These are phyloP conservation scores for Heterotilapia buettikoferi DNA, from an alignment of 2,113 vertebrate species.

Conservation along the genomic window DNA sequence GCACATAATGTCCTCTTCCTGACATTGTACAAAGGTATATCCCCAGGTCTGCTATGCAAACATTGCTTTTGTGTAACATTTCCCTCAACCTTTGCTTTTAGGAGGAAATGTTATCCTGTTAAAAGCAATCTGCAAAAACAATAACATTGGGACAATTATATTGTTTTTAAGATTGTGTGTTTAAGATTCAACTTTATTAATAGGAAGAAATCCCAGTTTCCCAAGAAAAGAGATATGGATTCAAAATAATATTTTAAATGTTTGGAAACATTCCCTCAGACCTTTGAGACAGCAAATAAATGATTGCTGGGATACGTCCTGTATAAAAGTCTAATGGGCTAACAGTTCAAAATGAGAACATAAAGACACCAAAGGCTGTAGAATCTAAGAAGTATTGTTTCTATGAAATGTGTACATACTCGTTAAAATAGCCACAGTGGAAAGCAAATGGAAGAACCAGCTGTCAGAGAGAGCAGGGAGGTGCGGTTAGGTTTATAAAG, in stretches of 20 bases:
- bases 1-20: background rate
- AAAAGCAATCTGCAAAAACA: background rate
- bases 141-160: background rate
- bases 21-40: background rate
- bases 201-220: background rate
- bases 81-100: background rate
- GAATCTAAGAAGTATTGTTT: background rate
- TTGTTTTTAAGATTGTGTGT: background rate
- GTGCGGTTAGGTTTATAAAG: background rate
- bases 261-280: background rate
- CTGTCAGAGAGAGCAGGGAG: background rate
- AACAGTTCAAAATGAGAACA: background rate
- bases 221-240: background rate
- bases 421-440: background rate
- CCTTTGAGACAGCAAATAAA: background rate
- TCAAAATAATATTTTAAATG: background rate
- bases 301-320: background rate
- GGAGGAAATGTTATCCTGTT: background rate
- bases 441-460: background rate
- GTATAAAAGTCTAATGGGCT: background rate
- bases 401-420: background rate
- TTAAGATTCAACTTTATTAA: background rate
- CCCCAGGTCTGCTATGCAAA: background rate
- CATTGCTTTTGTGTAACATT: background rate
- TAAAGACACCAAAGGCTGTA: background rate